Percentiles rank a stretch among this genome's conserved stretches.
Conservation (phyloP, 2,797 vertebrate species). For the Gymnodraco acuticeps region DNA sequence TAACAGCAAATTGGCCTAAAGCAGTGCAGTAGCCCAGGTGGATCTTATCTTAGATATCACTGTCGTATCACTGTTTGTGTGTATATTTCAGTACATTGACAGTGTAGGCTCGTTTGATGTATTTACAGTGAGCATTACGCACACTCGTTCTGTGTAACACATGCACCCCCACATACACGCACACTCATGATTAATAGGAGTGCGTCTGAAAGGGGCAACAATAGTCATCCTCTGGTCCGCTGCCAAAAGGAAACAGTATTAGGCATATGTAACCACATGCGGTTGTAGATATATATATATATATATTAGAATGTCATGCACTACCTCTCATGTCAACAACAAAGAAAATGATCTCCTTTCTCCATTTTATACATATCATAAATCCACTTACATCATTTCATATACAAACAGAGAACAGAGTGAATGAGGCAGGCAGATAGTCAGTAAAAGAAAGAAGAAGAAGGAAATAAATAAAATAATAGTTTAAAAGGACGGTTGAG, state of each 20-base stretch:
- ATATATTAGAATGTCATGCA: conserved; percentile 46
- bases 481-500: conserved; percentile 5
- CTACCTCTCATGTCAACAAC: conserved; percentile 58
- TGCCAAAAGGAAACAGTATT: conserved; percentile 63
- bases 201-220: conserved; percentile 62
- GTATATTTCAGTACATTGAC: conserved; percentile 45
- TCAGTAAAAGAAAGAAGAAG: conserved; percentile 7
- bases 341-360: conserved; percentile 31
- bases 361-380: conserved; percentile 29
- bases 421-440: not conserved
- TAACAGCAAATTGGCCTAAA: not conserved
- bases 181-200: conserved; percentile 66
- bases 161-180: conserved; percentile 36
- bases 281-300: conserved; percentile 42
- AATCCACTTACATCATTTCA: conserved; percentile 37
- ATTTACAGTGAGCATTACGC: conserved; percentile 44
- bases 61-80: conserved; percentile 28
- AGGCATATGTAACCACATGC: conserved; percentile 57
- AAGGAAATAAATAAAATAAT: not conserved
- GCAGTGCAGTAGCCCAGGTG: conserved; percentile 1
- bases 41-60: conserved; percentile 19
- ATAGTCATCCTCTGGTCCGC: conserved; percentile 64
- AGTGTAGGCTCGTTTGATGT: conserved; percentile 46
- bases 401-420: conserved; percentile 24
- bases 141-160: conserved; percentile 43